Evolutionary conservation across 2,888 invertebrate genomes (phyloP).

Genomic region (Antitype chi): DNA sequence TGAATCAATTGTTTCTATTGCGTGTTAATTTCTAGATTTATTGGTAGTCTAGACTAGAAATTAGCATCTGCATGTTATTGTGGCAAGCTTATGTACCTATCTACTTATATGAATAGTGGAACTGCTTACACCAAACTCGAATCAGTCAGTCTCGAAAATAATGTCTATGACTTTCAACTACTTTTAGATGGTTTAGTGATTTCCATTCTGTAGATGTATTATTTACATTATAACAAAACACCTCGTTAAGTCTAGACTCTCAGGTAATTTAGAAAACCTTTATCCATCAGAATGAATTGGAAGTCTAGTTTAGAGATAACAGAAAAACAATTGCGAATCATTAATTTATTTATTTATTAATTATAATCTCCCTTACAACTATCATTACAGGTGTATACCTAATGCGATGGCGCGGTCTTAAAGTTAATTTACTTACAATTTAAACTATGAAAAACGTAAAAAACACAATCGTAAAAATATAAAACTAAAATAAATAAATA

Average conservation of each 20-base stretch:
- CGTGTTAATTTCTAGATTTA: constrained; percentile 6
- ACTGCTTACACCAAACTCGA: not conserved
- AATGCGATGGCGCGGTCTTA: too few species aligned
- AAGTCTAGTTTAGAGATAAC: not conserved
- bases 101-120: not conserved
- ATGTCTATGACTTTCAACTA: too few species aligned
- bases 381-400: too few species aligned
- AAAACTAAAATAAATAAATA: too few species aligned
- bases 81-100: not conserved
- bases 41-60: constrained; percentile 1
- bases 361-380: too few species aligned
- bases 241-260: not conserved
- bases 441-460: too few species aligned
- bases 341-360: too few species aligned
- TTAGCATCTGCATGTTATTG: not conserved
- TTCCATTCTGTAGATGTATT: not conserved
- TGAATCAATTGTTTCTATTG: not conserved
- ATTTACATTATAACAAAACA: not conserved
- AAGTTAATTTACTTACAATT: too few species aligned
- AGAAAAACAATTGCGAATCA: not conserved
- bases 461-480: too few species aligned
- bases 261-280: not conserved
- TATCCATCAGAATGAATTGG: not conserved
- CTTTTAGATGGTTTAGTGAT: not conserved
- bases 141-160: not conserved